These are phyloP conservation scores for Phataginus tricuspis DNA, from an alignment of 2,797 vertebrate genomes.

Conservation along the genomic window DNA sequence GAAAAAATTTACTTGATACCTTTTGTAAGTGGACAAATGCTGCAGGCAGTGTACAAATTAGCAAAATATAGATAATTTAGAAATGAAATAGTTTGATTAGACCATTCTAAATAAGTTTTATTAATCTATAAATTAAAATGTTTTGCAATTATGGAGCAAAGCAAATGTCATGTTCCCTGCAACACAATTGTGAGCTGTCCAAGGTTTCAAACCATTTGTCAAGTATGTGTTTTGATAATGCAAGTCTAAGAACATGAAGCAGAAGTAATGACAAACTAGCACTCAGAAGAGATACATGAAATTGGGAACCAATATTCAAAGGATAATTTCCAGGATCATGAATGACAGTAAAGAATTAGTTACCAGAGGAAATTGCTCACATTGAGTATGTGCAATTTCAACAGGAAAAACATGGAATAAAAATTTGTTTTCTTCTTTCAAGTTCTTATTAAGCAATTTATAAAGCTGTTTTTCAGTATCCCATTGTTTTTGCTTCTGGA, in stretches of 20 bases:
- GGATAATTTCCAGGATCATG: not conserved
- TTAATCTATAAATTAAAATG: not conserved
- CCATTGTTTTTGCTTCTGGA: not conserved
- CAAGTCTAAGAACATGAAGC: not conserved
- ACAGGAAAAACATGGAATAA: not conserved
- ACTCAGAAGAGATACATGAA: not conserved
- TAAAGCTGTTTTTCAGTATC: not conserved
- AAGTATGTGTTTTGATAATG: not conserved
- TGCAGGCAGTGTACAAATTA: not conserved
- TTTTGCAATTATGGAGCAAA: not conserved
- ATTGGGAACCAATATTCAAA: not conserved
- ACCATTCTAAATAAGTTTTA: not conserved
- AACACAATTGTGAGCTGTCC: constrained; percentile 7
- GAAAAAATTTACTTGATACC: not conserved
- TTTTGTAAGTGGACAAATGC: not conserved
- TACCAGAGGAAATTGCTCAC: not conserved
- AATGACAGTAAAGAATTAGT: not conserved
- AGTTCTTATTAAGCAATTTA: not conserved
- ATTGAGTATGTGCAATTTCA: not conserved
- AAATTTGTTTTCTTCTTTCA: not conserved
- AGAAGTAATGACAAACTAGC: not conserved
- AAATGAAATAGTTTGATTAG: not conserved
- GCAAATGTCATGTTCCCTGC: not conserved
- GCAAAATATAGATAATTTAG: not conserved
- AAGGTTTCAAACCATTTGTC: not conserved